These are phyloP conservation scores for Mesocentrotus franciscanus DNA, from an alignment of 53 echinoderm and acorn worm species.

Conservation along the genomic window DNA sequence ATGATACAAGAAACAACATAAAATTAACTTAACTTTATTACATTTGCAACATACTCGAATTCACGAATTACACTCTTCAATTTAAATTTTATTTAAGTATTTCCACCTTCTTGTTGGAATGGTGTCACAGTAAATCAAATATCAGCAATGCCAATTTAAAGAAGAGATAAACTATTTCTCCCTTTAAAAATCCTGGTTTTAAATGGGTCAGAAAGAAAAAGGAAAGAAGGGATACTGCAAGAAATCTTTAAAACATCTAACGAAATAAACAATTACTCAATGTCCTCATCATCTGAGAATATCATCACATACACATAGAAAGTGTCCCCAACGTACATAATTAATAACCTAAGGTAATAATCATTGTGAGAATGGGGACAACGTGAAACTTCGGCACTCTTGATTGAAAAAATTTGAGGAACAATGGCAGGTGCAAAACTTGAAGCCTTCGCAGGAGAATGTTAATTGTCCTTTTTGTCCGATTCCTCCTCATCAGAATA, in stretches of 20 bases:
- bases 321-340: not conserved
- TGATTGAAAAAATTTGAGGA: not conserved
- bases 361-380: not conserved
- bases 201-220: not conserved
- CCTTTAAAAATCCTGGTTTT: not conserved
- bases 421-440: slow-evolving; percentile 2
- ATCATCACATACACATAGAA: not conserved
- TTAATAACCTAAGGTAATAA: not conserved
- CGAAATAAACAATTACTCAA: no score
- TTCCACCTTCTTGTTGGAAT: no score
- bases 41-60: no score
- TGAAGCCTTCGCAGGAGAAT: not conserved
- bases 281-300: not conserved
- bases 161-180: not conserved
- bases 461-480: slow-evolving; percentile 91
- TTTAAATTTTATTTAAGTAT: no score
- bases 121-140: not conserved
- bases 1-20: no score
- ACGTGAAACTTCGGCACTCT: slow-evolving; percentile 32
- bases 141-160: not conserved
- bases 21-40: no score
- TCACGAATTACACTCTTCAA: no score
- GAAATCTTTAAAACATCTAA: not conserved
- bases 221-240: not conserved
- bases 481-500: slow-evolving; percentile 98